Evolutionary conservation across 2,888 invertebrate species (phyloP), one percentile per base, ranked within the genome.

Genomic region (Exephanes ischioxanthus): DNA sequence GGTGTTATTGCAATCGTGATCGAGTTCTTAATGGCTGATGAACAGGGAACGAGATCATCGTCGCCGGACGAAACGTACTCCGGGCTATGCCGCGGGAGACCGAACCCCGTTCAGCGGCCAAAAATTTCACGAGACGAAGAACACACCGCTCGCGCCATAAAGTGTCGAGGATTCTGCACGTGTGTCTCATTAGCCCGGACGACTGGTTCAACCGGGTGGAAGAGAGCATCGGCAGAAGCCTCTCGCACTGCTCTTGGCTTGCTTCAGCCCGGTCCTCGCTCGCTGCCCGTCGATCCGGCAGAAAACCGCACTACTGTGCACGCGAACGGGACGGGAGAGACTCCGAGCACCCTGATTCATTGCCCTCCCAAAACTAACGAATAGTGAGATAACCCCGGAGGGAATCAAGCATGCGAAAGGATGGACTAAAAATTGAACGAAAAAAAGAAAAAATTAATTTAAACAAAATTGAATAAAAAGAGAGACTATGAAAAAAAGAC

Each of bases 131-230:
- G 67, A 53, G 73, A 51, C 67, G 41, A 66, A 67, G 41, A 71
- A 58, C 66, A 55, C 78, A 67, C 66, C 70, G 37, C 70, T 48
- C 61, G 78, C 70, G 75, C 80, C 61, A 85, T 83, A 85, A 83
- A 83, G 85, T 85, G 83, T 85, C 83, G 85, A 80, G 85, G 83
- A 79, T 83, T 83, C 85, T 83, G 85, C 85, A 85, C 83, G 85
- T 85, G 85, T 85, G 85, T 85, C 85, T 85, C 85, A 85, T 85
- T 85, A 85, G 85, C 83, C 61, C 83, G 72, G 80, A 67, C 85
- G 83, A 85, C 85, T 85, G 79, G 85, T 85, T 83, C 51, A 83
- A 85, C 85, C 83, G 85, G 83, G 83, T 85, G 2, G 45, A 48
- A 4, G 45, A 48, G 45, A 83, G 80, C 58, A 63, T 63, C 63